phyloP scores from a whole-genome alignment of 2,888 invertebrate species.

The Folsomia manolachei region DNA sequence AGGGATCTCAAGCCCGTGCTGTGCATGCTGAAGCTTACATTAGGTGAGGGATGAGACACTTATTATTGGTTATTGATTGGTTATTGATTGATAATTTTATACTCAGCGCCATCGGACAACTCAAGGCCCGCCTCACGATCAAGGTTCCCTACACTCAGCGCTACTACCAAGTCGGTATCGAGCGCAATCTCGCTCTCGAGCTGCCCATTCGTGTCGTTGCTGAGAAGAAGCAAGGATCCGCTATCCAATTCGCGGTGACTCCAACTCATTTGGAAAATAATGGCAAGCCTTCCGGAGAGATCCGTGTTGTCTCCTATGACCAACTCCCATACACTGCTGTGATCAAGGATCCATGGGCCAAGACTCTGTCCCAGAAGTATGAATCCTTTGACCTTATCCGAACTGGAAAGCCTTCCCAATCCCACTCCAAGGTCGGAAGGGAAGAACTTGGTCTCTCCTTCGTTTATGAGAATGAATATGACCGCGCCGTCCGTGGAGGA shows the following conservation, averaged over 20 bases:
- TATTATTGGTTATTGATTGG: background rate
- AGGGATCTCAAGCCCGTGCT: background rate
- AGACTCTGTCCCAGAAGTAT: background rate
- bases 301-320: conserved; percentile 1
- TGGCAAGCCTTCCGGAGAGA: conserved; percentile 15
- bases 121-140: background rate
- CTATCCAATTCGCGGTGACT: conserved; percentile 13
- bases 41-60: conserved; percentile 5
- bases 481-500: background rate
- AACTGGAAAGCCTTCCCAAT: conserved; percentile 4
- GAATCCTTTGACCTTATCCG: conserved; percentile 1
- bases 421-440: background rate
- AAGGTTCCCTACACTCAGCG: conserved; percentile 12
- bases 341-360: background rate
- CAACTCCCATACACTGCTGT: conserved; percentile 16
- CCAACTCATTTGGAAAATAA: conserved; percentile 17
- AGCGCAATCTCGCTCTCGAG: conserved; percentile 3
- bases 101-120: background rate
- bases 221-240: background rate
- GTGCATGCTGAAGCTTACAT: conserved; percentile 14
- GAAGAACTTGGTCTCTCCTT: conserved; percentile 1
- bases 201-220: conserved; percentile 9
- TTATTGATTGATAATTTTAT: too few species aligned
- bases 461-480: background rate
- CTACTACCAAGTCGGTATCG: conserved; percentile 3